Conservation (phyloP, 2,113 vertebrate genomes). For the Aramus guarauna region DNA sequence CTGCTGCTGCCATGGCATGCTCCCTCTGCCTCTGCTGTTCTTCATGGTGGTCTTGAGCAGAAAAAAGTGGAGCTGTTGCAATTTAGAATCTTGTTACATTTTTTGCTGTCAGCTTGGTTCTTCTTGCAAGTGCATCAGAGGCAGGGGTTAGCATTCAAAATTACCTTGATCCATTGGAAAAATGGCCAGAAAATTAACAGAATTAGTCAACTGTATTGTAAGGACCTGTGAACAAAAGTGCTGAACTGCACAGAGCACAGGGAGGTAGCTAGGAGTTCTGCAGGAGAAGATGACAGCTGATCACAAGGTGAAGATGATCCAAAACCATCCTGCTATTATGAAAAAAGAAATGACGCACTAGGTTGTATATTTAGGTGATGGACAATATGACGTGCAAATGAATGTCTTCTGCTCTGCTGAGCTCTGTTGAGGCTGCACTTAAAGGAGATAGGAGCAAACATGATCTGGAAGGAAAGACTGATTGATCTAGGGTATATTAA, state of each 20-base stretch:
- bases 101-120: neutral
- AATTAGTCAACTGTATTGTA: neutral
- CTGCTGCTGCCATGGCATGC: neutral
- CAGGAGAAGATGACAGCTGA: neutral
- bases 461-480: neutral
- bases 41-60: neutral
- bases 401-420: neutral
- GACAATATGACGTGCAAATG: neutral
- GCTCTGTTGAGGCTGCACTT: neutral
- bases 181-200: neutral
- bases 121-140: neutral
- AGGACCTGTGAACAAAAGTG: neutral
- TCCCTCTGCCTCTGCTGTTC: neutral
- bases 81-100: neutral
- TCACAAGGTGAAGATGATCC: neutral
- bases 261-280: neutral
- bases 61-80: neutral
- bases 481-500: neutral
- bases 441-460: neutral
- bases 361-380: neutral
- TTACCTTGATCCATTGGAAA: neutral
- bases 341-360: neutral
- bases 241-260: neutral
- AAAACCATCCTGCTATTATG: neutral
- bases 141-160: neutral